Evolutionary conservation across 2,113 vertebrate genomes (phyloP).

Genomic region (Pseudois nayaur): DNA sequence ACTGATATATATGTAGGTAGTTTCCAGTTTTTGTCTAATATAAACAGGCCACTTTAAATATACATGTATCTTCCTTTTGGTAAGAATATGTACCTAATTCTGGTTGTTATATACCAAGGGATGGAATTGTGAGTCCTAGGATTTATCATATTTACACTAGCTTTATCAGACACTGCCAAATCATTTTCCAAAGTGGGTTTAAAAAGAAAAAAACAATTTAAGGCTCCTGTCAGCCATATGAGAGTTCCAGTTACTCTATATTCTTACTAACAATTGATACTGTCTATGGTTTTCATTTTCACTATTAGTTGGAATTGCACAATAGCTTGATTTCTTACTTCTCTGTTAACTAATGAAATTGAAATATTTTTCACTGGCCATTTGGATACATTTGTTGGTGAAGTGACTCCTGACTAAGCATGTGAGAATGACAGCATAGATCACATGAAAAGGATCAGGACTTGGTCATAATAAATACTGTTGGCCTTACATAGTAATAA

Average conservation of each 20-base stretch:
- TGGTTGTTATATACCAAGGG: background rate
- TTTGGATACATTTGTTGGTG: background rate
- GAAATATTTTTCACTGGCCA: background rate
- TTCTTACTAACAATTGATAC: background rate
- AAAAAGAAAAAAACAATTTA: background rate
- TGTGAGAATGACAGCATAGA: background rate
- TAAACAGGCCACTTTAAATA: background rate
- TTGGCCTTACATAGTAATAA: background rate
- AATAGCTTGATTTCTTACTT: background rate
- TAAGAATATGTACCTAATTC: background rate
- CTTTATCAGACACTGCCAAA: background rate
- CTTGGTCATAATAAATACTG: background rate
- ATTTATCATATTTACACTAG: background rate
- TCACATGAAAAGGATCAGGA: background rate
- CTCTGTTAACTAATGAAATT: background rate
- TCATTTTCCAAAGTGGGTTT: background rate
- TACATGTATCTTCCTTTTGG: background rate
- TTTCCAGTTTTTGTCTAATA: background rate
- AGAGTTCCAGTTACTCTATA: background rate
- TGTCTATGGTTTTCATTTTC: background rate
- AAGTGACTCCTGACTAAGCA: background rate
- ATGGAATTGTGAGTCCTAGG: background rate
- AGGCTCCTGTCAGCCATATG: background rate
- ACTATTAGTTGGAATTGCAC: background rate
- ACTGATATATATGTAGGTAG: background rate